Conservation (phyloP, 2,113 vertebrate genomes). For the Guaruba guarouba region DNA sequence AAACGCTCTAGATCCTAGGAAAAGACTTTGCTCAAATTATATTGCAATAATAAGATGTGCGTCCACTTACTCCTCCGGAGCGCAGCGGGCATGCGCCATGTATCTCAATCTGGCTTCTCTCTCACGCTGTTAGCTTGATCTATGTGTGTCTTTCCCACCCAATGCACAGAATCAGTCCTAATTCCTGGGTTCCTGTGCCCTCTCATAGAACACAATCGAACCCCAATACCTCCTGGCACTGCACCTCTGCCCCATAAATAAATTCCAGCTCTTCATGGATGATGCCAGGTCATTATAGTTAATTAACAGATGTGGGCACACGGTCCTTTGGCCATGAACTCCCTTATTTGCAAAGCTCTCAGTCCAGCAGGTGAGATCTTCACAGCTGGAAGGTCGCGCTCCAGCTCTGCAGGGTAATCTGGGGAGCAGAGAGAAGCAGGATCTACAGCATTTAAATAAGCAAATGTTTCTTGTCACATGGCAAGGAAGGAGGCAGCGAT, state of each 20-base stretch:
- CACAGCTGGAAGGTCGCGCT: background rate
- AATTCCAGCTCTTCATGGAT: background rate
- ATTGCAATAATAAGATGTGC: background rate
- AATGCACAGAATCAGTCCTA: background rate
- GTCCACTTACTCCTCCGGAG: background rate
- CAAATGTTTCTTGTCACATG: accelerated
- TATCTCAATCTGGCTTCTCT: background rate
- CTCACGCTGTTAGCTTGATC: background rate
- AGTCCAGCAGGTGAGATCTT: background rate
- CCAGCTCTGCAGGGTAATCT: background rate
- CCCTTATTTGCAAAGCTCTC: background rate
- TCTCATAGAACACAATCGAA: background rate
- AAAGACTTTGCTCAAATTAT: slow-evolving; percentile 50
- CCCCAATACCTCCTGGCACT: background rate
- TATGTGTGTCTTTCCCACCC: background rate
- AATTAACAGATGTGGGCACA: background rate
- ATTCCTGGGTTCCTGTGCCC: background rate
- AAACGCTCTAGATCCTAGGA: slow-evolving; percentile 49
- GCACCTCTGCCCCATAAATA: background rate
- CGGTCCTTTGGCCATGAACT: background rate
- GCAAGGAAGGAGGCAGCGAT: accelerated
- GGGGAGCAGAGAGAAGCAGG: background rate
- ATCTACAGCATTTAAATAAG: background rate
- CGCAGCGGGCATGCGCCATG: background rate
- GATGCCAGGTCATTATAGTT: background rate